Evolutionary conservation across 2,797 vertebrate species (phyloP), one percentile per base, ranked within the genome.

Genomic region (Neoniphon sammara): DNA sequence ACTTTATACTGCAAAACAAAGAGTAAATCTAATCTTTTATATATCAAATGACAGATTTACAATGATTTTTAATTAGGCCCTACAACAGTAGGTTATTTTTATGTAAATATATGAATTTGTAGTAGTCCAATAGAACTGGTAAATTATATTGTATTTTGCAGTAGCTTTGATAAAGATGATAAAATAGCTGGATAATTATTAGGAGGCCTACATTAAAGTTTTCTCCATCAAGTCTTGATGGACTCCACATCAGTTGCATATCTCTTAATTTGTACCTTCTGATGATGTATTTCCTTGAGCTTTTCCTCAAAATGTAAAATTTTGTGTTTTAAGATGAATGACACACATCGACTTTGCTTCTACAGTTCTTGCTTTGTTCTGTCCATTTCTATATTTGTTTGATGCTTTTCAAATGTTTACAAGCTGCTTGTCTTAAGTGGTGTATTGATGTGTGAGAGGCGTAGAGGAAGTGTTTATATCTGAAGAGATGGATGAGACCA

Each of bases 381-480:
- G 86, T 90, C 82, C 63, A 46, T 61, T 87, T 92, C 57, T 89
- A 78, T 83, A 66, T 85, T 86, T 83, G 80, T 89, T 89, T 78
- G 82, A 85, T 63, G 85, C 78, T 87, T 85, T 85, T 87, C 66
- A 85, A 84, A 92, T 93, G 93, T 95, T 95, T 94, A 94, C 93
- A 94, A 78, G 90, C 89, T 90, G 31, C 90, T 90, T 90, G 77
- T 91, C 80, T 91, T 83, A 88, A 90, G 88, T 90, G 84, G 89
- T 86, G 12, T 85, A 73, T 87, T 55, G 70, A 87, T 88, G 75
- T 91, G 73, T 54, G 71, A 84, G 79, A 67, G 73, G 57, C 49
- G 56, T 62, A 62, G 57, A 81, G 62, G 66, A 81, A 34, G 31
- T 74, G 80, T 82, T 78, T 68, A 50, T 78, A 73, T 76, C 53